A percentile compares a stretch with the other conserved stretches of the same genome.
phyloP scores from a whole-genome alignment of 2,797 vertebrate species.

The Notoglanidium macrostoma region DNA sequence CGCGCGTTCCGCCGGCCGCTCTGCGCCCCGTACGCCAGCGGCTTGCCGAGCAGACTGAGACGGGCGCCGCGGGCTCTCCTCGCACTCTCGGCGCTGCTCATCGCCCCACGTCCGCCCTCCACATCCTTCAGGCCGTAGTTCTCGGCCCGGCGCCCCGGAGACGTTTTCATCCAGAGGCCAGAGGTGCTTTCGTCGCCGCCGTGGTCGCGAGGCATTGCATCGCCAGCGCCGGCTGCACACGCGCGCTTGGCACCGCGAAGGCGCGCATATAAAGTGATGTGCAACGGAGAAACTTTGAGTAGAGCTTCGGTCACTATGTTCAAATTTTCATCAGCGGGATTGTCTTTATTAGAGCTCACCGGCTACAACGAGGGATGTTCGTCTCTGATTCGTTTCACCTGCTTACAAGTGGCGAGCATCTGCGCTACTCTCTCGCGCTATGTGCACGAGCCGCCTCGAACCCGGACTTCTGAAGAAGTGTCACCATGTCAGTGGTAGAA shows the following conservation, averaged over 20 bases:
- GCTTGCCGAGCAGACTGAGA: constrained; percentile 94
- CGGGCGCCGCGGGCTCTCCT: constrained; percentile 89
- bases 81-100: constrained; percentile 80
- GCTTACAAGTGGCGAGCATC: constrained; percentile 34
- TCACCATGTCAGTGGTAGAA: constrained; percentile 67
- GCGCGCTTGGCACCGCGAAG: constrained; percentile 64
- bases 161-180: constrained; percentile 87
- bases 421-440: constrained; percentile 32
- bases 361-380: background rate
- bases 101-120: constrained; percentile 84
- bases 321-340: background rate
- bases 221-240: constrained; percentile 74
- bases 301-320: constrained; percentile 2
- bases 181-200: constrained; percentile 85
- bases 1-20: constrained; percentile 92
- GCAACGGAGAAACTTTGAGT: background rate
- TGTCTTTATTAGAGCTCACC: constrained; percentile 1
- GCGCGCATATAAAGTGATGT: constrained; percentile 66
- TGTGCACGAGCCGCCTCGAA: constrained; percentile 66
- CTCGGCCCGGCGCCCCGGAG: constrained; percentile 71
- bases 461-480: constrained; percentile 77
- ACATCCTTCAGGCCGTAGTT: constrained; percentile 88
- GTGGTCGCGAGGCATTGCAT: constrained; percentile 94
- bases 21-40: constrained; percentile 89
- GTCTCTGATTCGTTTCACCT: constrained; percentile 27